A percentile compares a stretch with the other conserved stretches of the same genome.
These are phyloP conservation scores for Tholera decimalis DNA, from an alignment of 2,888 invertebrate species.

Conservation along the genomic window DNA sequence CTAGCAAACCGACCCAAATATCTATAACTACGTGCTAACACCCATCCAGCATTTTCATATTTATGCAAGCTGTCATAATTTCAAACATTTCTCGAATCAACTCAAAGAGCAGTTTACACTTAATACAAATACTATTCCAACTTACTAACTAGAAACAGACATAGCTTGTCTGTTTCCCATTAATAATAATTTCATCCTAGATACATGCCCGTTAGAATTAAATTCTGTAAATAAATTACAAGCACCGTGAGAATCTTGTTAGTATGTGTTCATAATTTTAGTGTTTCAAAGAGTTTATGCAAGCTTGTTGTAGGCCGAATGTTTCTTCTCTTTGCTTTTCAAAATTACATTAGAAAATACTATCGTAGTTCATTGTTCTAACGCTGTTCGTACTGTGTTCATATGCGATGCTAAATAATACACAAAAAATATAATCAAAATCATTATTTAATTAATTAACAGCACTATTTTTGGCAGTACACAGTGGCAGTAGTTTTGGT, in stretches of 20 bases:
- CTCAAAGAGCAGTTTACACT: slow-evolving; percentile 42
- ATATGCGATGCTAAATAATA: no score
- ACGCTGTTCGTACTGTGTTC: no score
- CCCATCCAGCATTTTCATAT: slow-evolving; percentile 10
- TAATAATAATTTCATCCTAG: slow-evolving; percentile 66
- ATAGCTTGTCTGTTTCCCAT: slow-evolving; percentile 56
- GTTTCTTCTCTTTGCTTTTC: slow-evolving; percentile 1
- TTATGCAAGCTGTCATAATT: slow-evolving; percentile 36
- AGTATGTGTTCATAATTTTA: slow-evolving; percentile 42
- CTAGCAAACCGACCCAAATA: background rate
- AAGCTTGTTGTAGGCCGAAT: slow-evolving; percentile 15
- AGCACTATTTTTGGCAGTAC: no score
- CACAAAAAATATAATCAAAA: no score
- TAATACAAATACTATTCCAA: slow-evolving; percentile 48
- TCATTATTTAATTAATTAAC: no score
- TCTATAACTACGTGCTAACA: background rate
- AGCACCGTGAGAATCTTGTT: slow-evolving; percentile 54
- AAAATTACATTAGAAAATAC: background rate
- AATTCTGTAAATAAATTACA: slow-evolving; percentile 63
- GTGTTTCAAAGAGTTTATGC: slow-evolving; percentile 8
- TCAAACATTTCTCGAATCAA: slow-evolving; percentile 50
- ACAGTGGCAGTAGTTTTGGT: no score
- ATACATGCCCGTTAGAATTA: slow-evolving; percentile 62
- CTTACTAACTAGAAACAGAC: slow-evolving; percentile 48
- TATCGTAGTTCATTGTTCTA: background rate